Evolutionary conservation across 2,888 invertebrate genomes (phyloP), one percentile per base, ranked within the genome.

Genomic region (Dioctria rufipes): DNA sequence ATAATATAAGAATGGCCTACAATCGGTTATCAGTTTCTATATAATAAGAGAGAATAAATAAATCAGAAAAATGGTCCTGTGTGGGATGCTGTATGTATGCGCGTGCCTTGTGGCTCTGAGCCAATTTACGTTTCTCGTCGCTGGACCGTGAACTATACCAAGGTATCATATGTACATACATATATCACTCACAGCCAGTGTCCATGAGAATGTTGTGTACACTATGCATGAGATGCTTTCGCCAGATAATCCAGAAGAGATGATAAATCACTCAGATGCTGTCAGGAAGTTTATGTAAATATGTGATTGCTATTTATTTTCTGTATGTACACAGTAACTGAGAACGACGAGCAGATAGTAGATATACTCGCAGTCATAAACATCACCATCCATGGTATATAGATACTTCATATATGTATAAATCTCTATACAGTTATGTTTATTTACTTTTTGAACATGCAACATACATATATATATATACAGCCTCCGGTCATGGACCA

Each of bases 231-330:
- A 25, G 73, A 75, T 75, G 73, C 78, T 78, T 79, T 69, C 67
- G 58, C 60, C 58, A 58, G 79, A 79, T 79, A 79, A 79, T 79
- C 60, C 67, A 60, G 13, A 42, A 42, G 42, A 69, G 49, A 79
- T 79, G 69, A 79, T 79, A 79, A 79, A 79, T 79, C 67, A 79
- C 67, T 67, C 79, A 67, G 79, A 54, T 69, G 79, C 79, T 79
- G 79, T 79, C 79, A 69, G 79, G 77, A 79, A 78, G 66, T 78
- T 78, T 78, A 67, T 58, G 67, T 78, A 78, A 78, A 78, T 78
- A 78, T 78, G 54, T 78, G 67, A 66, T 66, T 78, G 66, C 58
- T 66, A 78, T 78, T 77, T 77, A 77, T 77, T 63, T 49, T 49
- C 77, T 25, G 25, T 77, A 77, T 77, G 61, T 77, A 77, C 63